phyloP scores from a whole-genome alignment of 2,888 invertebrate species.

The Nomada lathburiana region DNA sequence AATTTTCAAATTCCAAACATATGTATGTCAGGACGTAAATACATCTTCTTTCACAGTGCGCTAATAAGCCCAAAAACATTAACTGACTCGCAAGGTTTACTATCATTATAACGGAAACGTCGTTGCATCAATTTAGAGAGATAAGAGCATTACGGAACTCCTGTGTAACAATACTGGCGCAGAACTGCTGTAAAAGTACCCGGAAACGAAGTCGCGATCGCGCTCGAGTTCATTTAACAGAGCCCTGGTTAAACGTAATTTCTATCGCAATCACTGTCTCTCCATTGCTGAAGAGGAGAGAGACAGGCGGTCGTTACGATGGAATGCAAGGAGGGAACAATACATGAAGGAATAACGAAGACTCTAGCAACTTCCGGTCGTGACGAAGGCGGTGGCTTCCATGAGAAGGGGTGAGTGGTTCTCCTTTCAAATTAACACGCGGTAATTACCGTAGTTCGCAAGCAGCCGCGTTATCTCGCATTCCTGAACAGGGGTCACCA shows the following conservation, averaged over 20 bases:
- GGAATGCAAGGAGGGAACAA: slow-evolving; percentile 68
- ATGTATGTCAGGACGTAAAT: background rate
- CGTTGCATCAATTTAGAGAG: slow-evolving; percentile 7
- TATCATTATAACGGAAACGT: background rate
- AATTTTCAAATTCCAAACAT: slow-evolving; percentile 1
- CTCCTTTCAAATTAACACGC: slow-evolving; percentile 76
- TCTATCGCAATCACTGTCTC: slow-evolving; percentile 28
- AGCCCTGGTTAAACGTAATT: slow-evolving; percentile 29
- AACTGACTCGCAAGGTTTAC: background rate
- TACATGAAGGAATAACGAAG: slow-evolving; percentile 55
- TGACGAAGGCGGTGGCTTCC: slow-evolving; percentile 45
- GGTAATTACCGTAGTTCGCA: slow-evolving; percentile 71
- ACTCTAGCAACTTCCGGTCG: slow-evolving; percentile 63
- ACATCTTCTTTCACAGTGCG: background rate
- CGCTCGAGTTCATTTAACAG: slow-evolving; percentile 2
- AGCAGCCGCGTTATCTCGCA: slow-evolving; percentile 69
- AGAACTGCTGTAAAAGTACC: slow-evolving; percentile 7
- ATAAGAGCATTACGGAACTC: slow-evolving; percentile 11
- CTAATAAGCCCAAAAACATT: background rate
- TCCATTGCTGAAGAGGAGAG: slow-evolving; percentile 28
- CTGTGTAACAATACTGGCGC: slow-evolving; percentile 4
- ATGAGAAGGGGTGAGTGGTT: slow-evolving; percentile 60
- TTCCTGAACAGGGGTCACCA: slow-evolving; percentile 62
- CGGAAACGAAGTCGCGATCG: slow-evolving; percentile 13
- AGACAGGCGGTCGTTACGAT: slow-evolving; percentile 49